These are phyloP conservation scores for Odontamblyopus lacepedii DNA, from an alignment of 2,797 vertebrate species.

Conservation along the genomic window DNA sequence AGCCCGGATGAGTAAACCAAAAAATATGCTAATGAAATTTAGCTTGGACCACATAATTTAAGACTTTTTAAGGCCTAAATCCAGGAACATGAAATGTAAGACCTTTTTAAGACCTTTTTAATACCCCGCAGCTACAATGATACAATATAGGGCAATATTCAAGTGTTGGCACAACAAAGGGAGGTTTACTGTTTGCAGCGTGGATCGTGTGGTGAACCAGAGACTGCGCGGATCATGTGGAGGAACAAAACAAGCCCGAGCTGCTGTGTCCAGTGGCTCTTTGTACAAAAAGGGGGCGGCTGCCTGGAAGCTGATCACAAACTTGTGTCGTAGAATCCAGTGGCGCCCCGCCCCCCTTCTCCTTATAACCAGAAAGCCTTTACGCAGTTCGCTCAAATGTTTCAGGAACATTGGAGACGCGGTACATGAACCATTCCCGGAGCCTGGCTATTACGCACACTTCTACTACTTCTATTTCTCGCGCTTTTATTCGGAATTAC, in stretches of 20 bases:
- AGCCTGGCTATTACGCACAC: constrained; percentile 46
- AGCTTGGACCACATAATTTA: too few relatives aligned
- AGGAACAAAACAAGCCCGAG: constrained; percentile 28
- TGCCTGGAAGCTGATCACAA: constrained; percentile 71
- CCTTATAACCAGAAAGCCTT: constrained; percentile 79
- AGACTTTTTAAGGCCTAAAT: too few relatives aligned
- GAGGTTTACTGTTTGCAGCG: neutral
- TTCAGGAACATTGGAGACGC: constrained; percentile 72
- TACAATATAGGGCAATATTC: too few relatives aligned
- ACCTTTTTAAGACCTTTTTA: too few relatives aligned
- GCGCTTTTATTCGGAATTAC: neutral
- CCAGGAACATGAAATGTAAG: too few relatives aligned
- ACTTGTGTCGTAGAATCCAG: constrained; percentile 64
- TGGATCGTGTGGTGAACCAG: neutral
- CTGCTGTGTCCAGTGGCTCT: constrained; percentile 32
- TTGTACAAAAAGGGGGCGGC: constrained; percentile 52
- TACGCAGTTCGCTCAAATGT: constrained; percentile 68
- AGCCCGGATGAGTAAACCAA: too few relatives aligned
- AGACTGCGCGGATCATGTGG: neutral
- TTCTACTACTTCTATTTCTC: neutral
- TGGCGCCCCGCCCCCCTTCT: constrained; percentile 74
- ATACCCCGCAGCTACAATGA: too few relatives aligned
- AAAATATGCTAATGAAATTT: too few relatives aligned
- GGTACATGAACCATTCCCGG: constrained; percentile 57
- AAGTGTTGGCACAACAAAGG: neutral